Evolutionary conservation across 1,140 invertebrate genomes (phyloP).

Genomic region (Neodiprion virginianus): DNA sequence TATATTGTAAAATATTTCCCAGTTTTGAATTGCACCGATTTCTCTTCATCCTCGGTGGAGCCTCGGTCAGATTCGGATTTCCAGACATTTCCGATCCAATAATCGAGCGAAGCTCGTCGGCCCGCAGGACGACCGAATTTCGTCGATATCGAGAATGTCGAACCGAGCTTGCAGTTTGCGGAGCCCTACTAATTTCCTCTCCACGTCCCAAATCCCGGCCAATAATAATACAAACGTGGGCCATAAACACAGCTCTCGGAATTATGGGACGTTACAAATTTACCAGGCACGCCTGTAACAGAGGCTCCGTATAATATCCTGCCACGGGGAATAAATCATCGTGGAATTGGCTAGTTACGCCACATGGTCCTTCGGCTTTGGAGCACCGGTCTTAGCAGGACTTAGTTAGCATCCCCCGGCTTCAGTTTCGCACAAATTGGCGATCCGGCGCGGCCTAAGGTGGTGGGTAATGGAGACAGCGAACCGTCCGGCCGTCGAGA

Average conservation of each 20-base stretch:
- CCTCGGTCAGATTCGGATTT: too few relatives aligned
- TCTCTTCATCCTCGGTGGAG: too few relatives aligned
- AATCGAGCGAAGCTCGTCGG: too few relatives aligned
- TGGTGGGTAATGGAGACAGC: not conserved
- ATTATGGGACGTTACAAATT: constrained; percentile 4
- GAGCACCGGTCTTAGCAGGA: not conserved
- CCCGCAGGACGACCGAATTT: too few relatives aligned
- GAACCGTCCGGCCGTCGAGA: constrained; percentile 11
- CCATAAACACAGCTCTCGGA: constrained; percentile 35
- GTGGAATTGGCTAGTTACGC: constrained; percentile 42
- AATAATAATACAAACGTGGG: constrained; percentile 36
- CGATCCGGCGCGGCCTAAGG: too few relatives aligned
- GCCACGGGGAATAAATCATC: constrained; percentile 39
- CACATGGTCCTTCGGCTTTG: not conserved
- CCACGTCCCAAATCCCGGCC: too few relatives aligned
- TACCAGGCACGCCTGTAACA: not conserved
- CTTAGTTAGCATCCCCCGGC: not conserved
- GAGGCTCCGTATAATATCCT: constrained; percentile 22
- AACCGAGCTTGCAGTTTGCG: too few relatives aligned
- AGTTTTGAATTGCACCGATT: too few relatives aligned
- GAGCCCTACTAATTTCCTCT: too few relatives aligned
- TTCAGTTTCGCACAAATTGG: not conserved
- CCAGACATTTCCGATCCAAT: too few relatives aligned
- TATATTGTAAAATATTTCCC: too few relatives aligned
- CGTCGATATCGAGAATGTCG: too few relatives aligned